Conservation (phyloP, 1,140 invertebrate genomes). For the Drosophila sechellia region DNA sequence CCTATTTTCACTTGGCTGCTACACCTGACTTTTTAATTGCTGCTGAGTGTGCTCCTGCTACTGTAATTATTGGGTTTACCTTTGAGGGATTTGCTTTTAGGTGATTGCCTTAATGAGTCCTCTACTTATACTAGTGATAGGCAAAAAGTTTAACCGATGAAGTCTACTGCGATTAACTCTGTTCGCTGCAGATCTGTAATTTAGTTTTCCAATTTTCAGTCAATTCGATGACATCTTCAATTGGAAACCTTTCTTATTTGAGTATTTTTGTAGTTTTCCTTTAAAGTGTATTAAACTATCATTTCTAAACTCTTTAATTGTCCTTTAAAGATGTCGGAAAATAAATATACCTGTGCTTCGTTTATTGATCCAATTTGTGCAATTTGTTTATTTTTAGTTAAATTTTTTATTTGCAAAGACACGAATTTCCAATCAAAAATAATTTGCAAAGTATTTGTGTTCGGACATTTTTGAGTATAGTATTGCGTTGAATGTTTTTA, state of each 20-base stretch:
- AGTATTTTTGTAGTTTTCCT: too few species aligned
- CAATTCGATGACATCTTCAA: background rate
- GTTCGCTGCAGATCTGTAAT: background rate
- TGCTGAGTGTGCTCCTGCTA: conserved; percentile 13
- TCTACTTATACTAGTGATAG: background rate
- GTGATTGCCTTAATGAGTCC: conserved; percentile 23
- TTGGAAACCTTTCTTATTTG: background rate
- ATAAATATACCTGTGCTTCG: too few species aligned
- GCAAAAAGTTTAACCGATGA: conserved; percentile 2
- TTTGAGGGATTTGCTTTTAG: conserved; percentile 22
- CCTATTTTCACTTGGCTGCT: background rate
- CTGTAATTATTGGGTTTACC: conserved; percentile 30
- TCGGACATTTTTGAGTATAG: too few species aligned
- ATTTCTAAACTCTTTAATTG: too few species aligned
- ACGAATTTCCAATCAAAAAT: too few species aligned
- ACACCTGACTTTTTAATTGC: conserved; percentile 23
- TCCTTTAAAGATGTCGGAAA: too few species aligned
- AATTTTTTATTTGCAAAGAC: too few species aligned
- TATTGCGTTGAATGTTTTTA: background rate
- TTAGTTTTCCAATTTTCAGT: background rate
- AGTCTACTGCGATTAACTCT: conserved; percentile 3
- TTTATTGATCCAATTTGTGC: too few species aligned
- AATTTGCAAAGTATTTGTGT: too few species aligned
- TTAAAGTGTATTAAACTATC: too few species aligned
- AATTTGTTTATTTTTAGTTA: too few species aligned